phyloP scores from a whole-genome alignment of 2,888 invertebrate genomes.

The Tachina lurida region DNA sequence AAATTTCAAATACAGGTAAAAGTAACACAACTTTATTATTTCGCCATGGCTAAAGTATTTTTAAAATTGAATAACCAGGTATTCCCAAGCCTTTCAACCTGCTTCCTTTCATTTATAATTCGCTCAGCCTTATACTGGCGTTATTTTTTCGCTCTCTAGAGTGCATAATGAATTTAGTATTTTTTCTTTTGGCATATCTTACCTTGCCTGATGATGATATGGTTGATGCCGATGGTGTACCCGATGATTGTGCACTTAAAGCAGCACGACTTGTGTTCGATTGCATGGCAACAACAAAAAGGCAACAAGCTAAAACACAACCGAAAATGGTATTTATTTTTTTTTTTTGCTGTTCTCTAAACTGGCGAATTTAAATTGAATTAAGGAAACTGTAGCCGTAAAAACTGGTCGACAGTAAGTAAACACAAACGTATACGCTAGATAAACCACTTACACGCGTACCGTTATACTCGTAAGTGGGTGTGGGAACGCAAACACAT shows the following conservation, averaged over 20 bases:
- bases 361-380: neutral
- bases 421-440: neutral
- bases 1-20: no score
- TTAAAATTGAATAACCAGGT: no score
- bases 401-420: conserved; percentile 36
- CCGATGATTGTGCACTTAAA: conserved; percentile 81
- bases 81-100: neutral
- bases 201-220: conserved; percentile 81
- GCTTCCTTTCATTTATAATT: neutral
- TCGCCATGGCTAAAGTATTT: no score
- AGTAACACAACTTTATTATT: no score
- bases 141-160: neutral
- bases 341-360: neutral
- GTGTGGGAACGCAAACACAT: neutral
- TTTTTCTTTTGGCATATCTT: conserved; percentile 62
- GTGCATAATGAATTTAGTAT: neutral
- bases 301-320: conserved; percentile 48
- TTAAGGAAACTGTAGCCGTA: conserved; percentile 36
- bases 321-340: conserved; percentile 25
- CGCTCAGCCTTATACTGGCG: neutral
- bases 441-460: neutral
- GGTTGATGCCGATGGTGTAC: conserved; percentile 81
- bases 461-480: neutral
- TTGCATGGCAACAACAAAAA: conserved; percentile 77
- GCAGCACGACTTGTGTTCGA: conserved; percentile 79